phyloP scores from a whole-genome alignment of 2,888 invertebrate genomes.

The Bombyx huttoni region DNA sequence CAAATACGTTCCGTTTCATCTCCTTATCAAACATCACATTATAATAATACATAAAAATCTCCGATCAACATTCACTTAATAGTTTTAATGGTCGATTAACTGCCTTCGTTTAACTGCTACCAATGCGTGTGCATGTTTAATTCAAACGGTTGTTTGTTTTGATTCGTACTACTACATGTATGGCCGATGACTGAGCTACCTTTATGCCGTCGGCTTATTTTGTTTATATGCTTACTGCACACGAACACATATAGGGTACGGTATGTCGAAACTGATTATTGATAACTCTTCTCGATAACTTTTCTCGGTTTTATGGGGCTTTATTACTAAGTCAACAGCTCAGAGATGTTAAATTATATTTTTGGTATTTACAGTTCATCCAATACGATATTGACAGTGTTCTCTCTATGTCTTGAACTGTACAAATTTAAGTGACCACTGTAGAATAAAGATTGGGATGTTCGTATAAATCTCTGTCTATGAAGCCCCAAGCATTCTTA shows the following conservation, averaged over 20 bases:
- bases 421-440: too few species aligned
- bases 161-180: not conserved
- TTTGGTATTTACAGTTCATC: too few species aligned
- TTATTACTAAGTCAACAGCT: too few species aligned
- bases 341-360: too few species aligned
- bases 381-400: too few species aligned
- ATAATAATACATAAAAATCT: conserved; percentile 24
- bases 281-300: too few species aligned
- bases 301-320: too few species aligned
- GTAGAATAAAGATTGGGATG: too few species aligned
- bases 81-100: not conserved
- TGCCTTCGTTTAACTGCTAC: not conserved
- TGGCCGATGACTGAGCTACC: not conserved
- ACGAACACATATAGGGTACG: not conserved
- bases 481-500: too few species aligned
- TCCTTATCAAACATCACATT: conserved; percentile 27
- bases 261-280: not conserved
- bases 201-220: not conserved
- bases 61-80: not conserved
- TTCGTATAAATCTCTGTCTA: too few species aligned
- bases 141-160: not conserved
- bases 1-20: conserved; percentile 48
- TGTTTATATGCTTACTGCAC: not conserved
- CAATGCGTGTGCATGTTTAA: not conserved
- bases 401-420: too few species aligned